phyloP scores from a whole-genome alignment of 2,113 vertebrate genomes.

The Gnathonemus echidnorhynchus region DNA sequence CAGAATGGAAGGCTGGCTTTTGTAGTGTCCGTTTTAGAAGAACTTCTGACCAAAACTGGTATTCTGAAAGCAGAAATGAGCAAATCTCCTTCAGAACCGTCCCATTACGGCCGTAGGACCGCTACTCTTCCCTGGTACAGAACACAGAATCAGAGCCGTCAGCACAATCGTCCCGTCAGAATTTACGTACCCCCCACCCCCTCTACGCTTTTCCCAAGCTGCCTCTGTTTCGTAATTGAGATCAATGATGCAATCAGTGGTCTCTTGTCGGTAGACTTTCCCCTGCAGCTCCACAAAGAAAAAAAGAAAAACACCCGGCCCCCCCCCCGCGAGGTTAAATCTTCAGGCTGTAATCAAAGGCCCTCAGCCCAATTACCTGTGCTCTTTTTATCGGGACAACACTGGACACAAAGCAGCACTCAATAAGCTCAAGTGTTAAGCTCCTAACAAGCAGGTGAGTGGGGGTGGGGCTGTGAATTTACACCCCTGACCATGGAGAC shows the following conservation, averaged over 20 bases:
- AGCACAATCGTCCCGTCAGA: conserved; percentile 7
- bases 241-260: conserved; percentile 27
- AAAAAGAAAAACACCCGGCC: neutral
- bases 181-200: neutral
- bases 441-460: neutral
- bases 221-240: conserved; percentile 16
- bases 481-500: neutral
- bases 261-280: neutral
- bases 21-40: neutral
- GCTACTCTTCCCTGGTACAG: neutral
- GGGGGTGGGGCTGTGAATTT: neutral
- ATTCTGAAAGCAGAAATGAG: neutral
- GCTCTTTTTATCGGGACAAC: neutral
- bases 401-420: neutral
- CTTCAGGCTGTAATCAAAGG: neutral
- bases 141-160: neutral
- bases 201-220: neutral
- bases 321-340: neutral
- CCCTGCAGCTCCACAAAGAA: neutral
- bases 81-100: neutral
- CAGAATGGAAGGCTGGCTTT: neutral
- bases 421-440: neutral
- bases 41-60: neutral
- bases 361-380: neutral
- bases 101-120: neutral